Evolutionary conservation across 2,797 vertebrate genomes (phyloP), one percentile per base, ranked within the genome.

Genomic region (Enteromius thamalakanensis): DNA sequence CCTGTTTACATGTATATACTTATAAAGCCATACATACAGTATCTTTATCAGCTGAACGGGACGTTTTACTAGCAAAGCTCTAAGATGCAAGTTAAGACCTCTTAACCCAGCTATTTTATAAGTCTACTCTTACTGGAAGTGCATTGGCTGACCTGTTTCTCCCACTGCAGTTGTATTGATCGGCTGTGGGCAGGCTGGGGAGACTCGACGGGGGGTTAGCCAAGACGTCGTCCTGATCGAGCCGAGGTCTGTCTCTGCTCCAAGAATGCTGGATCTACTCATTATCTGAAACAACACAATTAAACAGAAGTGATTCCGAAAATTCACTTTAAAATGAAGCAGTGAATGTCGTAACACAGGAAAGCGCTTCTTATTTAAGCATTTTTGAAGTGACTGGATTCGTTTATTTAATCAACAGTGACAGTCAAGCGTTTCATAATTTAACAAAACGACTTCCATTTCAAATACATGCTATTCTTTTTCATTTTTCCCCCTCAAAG

Each of bases 41-140:
- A 8, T 67, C 11, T 64, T 37, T 65, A 17, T 9, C 21, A 8
- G 26, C 42, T 49, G 10, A 65, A 34, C 3, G 11, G 17, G 19
- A 3, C 3, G 10, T 51, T 79, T 78, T 49, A 37, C 29, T 4
- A 9, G 15, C 3, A 79, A 19, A 29, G 9, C 9, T 4, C 23
- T 19, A 55, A 62, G 55, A 42, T 3, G 4, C 2, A 23, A 78
- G 10, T 49, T 9, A 58, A 80, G 12, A 68, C 40, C 62, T 77
- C 53, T 68, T 26, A 19, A 19, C 53, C 62, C 58, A 70, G 21
- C 26, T 45, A 21, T 80, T 84, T 51, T 47, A 60, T 58, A 68
- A 72, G 76, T 78, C 64, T 47, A 62, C 64, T 78, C 19, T 86
- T 87, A 78, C 86, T 87, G 88, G 86, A 89, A 87, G 76, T 69